Evolutionary conservation across 2,113 vertebrate genomes (phyloP).

Genomic region (Glaucidium brasilianum): DNA sequence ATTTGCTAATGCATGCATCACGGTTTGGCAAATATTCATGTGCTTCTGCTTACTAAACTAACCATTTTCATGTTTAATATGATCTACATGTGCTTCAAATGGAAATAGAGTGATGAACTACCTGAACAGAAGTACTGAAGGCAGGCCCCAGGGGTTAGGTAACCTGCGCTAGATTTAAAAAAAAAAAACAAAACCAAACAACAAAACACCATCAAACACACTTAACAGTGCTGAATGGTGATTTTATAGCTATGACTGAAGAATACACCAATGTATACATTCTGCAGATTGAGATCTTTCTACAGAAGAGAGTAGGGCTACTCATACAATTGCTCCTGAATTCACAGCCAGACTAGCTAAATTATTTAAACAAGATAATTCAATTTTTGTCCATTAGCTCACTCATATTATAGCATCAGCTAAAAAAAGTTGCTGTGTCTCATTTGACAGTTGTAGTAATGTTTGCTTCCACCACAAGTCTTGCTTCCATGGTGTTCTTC

Average conservation of each 20-base stretch:
- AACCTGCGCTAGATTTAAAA: not conserved
- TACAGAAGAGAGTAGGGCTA: not conserved
- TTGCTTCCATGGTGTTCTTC: not conserved
- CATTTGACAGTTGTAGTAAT: not conserved
- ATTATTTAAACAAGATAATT: not conserved
- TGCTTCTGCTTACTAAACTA: not conserved
- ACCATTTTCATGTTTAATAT: not conserved
- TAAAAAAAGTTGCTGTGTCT: not conserved
- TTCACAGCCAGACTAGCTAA: not conserved
- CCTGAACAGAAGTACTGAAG: not conserved
- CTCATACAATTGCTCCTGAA: not conserved
- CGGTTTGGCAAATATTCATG: not conserved
- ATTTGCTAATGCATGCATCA: not conserved
- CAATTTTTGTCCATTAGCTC: not conserved
- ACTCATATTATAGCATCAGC: not conserved
- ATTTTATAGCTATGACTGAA: not conserved
- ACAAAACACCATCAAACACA: not conserved
- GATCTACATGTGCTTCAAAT: not conserved
- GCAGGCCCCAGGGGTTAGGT: accelerated
- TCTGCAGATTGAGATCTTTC: not conserved
- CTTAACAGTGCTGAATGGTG: not conserved
- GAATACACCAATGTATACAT: not conserved
- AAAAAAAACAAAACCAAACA: not conserved
- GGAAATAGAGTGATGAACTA: not conserved
- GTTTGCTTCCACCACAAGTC: not conserved